Evolutionary conservation across 2,888 invertebrate species (phyloP).

Genomic region (Deilephila elpenor): DNA sequence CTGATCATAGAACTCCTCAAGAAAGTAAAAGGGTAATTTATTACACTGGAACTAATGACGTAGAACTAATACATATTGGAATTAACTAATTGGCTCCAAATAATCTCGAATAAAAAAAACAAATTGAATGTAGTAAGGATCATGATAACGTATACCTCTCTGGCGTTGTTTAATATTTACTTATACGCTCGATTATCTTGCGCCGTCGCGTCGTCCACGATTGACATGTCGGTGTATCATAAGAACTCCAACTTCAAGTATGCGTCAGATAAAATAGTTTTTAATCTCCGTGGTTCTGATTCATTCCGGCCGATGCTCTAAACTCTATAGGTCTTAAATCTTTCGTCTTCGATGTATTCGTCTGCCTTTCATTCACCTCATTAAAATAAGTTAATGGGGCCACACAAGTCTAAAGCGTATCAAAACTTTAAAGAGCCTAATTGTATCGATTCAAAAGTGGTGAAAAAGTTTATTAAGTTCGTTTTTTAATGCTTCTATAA

Average conservation of each 20-base stretch:
- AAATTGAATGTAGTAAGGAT: not conserved
- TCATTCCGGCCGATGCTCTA: not conserved
- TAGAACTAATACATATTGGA: not conserved
- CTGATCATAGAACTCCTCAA: too few relatives aligned
- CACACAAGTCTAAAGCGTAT: too few relatives aligned
- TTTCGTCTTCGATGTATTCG: too few relatives aligned
- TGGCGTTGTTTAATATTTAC: constrained; percentile 10
- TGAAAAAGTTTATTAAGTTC: too few relatives aligned
- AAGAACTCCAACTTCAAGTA: not conserved
- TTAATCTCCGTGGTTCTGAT: not conserved
- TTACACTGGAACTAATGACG: too few relatives aligned
- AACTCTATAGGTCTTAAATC: not conserved
- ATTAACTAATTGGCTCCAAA: not conserved
- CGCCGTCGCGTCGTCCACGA: constrained; percentile 4
- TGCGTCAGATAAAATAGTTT: not conserved
- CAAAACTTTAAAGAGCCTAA: too few relatives aligned
- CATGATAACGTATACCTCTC: not conserved
- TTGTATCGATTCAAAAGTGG: too few relatives aligned
- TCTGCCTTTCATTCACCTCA: too few relatives aligned
- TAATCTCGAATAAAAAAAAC: not conserved
- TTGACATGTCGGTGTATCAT: not conserved
- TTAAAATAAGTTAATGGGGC: too few relatives aligned
- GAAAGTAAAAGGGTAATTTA: not conserved
- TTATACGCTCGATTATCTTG: constrained; percentile 4
- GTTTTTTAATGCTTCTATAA: too few relatives aligned